These are phyloP conservation scores for Blomia tropicalis DNA, from an alignment of 2,888 invertebrate genomes.

Conservation along the genomic window DNA sequence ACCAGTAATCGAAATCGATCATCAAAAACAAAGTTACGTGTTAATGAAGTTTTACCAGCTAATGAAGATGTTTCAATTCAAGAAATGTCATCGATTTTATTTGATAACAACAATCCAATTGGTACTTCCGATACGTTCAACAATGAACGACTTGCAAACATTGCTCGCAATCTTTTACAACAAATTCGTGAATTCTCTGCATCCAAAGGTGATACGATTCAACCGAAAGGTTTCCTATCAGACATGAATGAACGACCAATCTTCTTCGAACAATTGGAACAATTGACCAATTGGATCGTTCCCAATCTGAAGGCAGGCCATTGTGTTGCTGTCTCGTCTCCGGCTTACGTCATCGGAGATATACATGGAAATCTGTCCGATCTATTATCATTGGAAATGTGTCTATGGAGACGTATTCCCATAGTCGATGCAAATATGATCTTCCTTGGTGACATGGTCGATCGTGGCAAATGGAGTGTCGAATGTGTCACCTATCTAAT, in stretches of 20 bases:
- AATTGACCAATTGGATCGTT: slow-evolving; percentile 38
- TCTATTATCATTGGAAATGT: slow-evolving; percentile 50
- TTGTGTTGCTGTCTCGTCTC: slow-evolving; percentile 42
- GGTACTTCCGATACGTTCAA: too few relatives aligned
- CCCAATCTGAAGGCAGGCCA: not conserved
- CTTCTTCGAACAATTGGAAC: not conserved
- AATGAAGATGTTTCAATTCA: not conserved
- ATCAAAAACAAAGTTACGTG: not conserved
- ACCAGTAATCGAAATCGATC: not conserved
- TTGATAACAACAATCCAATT: too few relatives aligned
- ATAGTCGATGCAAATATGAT: slow-evolving; percentile 48
- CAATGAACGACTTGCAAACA: not conserved
- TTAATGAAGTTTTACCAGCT: not conserved
- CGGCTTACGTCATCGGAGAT: slow-evolving; percentile 49
- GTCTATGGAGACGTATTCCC: slow-evolving; percentile 53
- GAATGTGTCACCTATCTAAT: slow-evolving; percentile 47
- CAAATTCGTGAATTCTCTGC: not conserved
- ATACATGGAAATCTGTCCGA: slow-evolving; percentile 57
- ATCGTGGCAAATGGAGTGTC: slow-evolving; percentile 50
- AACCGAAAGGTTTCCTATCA: slow-evolving; percentile 10
- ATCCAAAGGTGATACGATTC: not conserved
- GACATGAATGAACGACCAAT: slow-evolving; percentile 33
- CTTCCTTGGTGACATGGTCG: slow-evolving; percentile 61
- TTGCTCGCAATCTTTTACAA: not conserved
- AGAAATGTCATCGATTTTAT: not conserved